Percentiles rank a stretch among this genome's conserved stretches.
phyloP scores from a whole-genome alignment of 2,888 invertebrate species.

The Crossocerus cetratus region DNA sequence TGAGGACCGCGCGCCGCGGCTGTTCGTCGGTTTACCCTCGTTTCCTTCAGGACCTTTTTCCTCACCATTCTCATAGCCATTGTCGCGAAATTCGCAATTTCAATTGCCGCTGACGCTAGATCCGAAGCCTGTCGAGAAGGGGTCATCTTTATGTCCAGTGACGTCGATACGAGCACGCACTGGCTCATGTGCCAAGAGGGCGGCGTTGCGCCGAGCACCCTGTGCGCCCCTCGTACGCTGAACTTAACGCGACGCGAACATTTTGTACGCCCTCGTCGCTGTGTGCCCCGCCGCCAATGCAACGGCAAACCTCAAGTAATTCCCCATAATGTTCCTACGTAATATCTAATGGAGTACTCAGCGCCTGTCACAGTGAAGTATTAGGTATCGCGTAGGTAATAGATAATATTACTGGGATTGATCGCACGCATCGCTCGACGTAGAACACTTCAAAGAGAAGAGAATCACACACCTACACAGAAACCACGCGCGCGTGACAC shows the following conservation, averaged over 20 bases:
- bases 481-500: neutral
- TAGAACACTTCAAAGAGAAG: slow-evolving; percentile 1
- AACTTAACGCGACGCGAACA: neutral
- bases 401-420: neutral
- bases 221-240: slow-evolving; percentile 22
- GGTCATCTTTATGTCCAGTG: slow-evolving; percentile 44
- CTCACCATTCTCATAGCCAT: slow-evolving; percentile 29
- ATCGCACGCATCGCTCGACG: slow-evolving; percentile 1
- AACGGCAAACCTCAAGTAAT: neutral
- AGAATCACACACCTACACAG: neutral
- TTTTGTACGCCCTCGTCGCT: neutral
- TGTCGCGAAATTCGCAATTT: slow-evolving; percentile 24
- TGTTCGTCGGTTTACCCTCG: slow-evolving; percentile 50
- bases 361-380: slow-evolving; percentile 2
- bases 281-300: neutral
- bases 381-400: slow-evolving; percentile 4
- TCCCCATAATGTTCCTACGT: slow-evolving; percentile 3
- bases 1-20: slow-evolving; percentile 63
- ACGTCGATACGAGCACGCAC: slow-evolving; percentile 35
- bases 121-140: slow-evolving; percentile 70
- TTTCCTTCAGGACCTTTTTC: slow-evolving; percentile 36
- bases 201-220: slow-evolving; percentile 9
- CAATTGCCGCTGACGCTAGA: slow-evolving; percentile 27
- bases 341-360: slow-evolving; percentile 3
- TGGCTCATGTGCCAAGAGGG: slow-evolving; percentile 14